Evolutionary conservation across 1,140 invertebrate genomes (phyloP).

Genomic region (Antheraea mylitta): DNA sequence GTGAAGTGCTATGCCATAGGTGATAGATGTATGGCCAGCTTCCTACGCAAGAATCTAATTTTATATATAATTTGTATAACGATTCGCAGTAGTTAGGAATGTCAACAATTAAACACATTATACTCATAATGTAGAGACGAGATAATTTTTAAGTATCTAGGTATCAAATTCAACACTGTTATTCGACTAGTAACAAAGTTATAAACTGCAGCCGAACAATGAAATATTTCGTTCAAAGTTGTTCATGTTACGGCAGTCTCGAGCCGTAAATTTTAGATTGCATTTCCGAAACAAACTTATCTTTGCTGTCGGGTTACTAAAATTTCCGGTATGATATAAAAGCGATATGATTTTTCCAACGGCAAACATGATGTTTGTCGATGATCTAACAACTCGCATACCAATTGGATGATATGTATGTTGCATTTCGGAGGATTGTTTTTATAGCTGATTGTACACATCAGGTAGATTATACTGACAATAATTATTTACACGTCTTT

Average conservation of each 20-base stretch:
- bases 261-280: not conserved
- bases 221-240: not conserved
- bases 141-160: not conserved
- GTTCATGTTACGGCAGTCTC: not conserved
- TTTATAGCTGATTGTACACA: not conserved
- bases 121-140: not conserved
- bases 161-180: not conserved
- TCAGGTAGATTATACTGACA: too few species aligned
- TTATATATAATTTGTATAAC: too few species aligned
- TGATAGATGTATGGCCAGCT: too few species aligned
- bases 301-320: not conserved
- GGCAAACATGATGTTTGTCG: not conserved
- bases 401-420: not conserved
- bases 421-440: not conserved
- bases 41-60: too few species aligned
- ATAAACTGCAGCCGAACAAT: not conserved
- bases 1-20: too few species aligned
- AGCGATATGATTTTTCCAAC: not conserved
- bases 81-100: too few species aligned
- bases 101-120: too few species aligned
- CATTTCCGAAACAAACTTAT: not conserved
- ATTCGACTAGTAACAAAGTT: not conserved
- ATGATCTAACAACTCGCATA: not conserved
- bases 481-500: too few species aligned
- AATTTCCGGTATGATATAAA: not conserved